Percentiles rank a stretch among this genome's conserved stretches.
Conservation (phyloP, 2,888 invertebrate species). For the Trichogramma dendrolimi region DNA sequence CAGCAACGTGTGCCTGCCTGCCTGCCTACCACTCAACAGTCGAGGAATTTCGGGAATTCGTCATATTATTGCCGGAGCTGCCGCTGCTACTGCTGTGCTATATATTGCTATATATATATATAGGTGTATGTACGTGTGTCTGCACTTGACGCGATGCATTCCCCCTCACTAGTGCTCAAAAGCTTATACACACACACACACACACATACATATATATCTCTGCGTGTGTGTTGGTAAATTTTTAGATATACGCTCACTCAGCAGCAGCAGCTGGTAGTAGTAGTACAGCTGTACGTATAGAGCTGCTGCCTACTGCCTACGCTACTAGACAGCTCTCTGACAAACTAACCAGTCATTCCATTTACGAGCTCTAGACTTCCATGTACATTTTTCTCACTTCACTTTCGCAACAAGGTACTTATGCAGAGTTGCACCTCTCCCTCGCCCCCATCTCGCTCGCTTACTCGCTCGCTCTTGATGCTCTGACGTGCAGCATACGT, state of each 20-base stretch:
- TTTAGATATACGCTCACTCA: too few relatives aligned
- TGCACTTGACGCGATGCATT: slow-evolving; percentile 39
- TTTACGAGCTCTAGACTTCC: slow-evolving; percentile 5
- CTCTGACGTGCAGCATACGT: too few relatives aligned
- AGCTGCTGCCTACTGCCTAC: slow-evolving; percentile 31
- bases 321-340: slow-evolving; percentile 30
- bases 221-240: too few relatives aligned
- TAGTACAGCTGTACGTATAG: too few relatives aligned
- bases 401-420: slow-evolving; percentile 7
- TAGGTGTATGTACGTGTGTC: slow-evolving; percentile 5
- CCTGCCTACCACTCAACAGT: background rate
- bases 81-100: too few relatives aligned
- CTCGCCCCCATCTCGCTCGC: too few relatives aligned
- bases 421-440: background rate
- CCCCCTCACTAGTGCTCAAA: slow-evolving; percentile 18
- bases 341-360: slow-evolving; percentile 24
- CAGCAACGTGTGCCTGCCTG: too few relatives aligned
- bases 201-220: too few relatives aligned
- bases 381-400: slow-evolving; percentile 8
- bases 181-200: too few relatives aligned
- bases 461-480: too few relatives aligned
- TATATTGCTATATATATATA: too few relatives aligned
- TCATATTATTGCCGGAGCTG: slow-evolving; percentile 14
- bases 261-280: too few relatives aligned
- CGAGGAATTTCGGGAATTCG: slow-evolving; percentile 17